Percentiles rank a stretch among this genome's conserved stretches.
These are phyloP conservation scores for Nudaria mundana DNA, from an alignment of 2,888 invertebrate species.

Conservation along the genomic window DNA sequence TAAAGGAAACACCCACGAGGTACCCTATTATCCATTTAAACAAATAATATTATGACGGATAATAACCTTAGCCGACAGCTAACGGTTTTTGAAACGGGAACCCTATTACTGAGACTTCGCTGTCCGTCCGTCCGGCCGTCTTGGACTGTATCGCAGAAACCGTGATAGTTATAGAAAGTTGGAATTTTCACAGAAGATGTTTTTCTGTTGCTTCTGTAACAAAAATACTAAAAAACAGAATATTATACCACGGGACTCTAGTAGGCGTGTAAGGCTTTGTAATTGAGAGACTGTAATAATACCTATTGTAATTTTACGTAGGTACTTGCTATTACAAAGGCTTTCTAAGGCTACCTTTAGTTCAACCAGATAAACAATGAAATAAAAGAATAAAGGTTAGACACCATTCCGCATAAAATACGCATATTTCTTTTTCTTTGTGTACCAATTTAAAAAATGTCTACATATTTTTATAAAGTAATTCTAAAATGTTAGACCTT, in stretches of 20 bases:
- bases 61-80: background rate
- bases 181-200: too few species aligned
- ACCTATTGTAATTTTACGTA: too few species aligned
- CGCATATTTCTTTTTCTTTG: slow-evolving; percentile 1
- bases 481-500: background rate
- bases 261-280: background rate
- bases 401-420: slow-evolving; percentile 3
- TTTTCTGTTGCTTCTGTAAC: too few species aligned
- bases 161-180: too few species aligned
- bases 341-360: background rate
- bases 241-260: too few species aligned
- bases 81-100: too few species aligned
- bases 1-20: slow-evolving; percentile 54
- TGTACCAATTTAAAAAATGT: background rate
- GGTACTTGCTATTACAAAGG: background rate
- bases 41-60: slow-evolving; percentile 10
- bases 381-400: background rate
- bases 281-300: too few species aligned
- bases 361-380: background rate
- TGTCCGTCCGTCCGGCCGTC: too few species aligned
- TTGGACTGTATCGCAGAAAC: too few species aligned
- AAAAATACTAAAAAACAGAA: too few species aligned
- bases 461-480: background rate
- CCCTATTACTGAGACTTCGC: too few species aligned
- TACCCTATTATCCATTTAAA: slow-evolving; percentile 15